Conservation (phyloP, 2,888 invertebrate species). For the Argyresthia albistria region DNA sequence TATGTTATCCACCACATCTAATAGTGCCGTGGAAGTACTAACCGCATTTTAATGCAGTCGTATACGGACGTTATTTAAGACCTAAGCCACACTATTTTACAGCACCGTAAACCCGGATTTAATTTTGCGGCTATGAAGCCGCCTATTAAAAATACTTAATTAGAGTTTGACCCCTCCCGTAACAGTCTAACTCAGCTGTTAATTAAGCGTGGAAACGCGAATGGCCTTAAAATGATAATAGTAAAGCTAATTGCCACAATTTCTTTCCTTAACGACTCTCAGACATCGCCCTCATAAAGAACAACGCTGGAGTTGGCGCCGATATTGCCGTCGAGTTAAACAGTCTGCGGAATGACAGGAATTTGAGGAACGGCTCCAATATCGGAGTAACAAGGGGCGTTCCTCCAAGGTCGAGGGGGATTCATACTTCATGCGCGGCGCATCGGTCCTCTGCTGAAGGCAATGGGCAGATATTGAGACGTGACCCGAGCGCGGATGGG, state of each 20-base stretch:
- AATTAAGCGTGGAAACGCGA: conserved; percentile 38
- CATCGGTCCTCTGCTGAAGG: conserved; percentile 8
- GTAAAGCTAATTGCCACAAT: conserved; percentile 44
- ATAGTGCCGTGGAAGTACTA: no score
- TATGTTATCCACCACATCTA: no score
- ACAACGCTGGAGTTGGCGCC: conserved; percentile 90
- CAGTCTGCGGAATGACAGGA: conserved; percentile 41
- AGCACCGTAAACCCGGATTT: no score
- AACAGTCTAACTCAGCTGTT: conserved; percentile 18
- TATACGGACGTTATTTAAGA: no score
- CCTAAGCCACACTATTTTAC: no score
- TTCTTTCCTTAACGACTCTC: conserved; percentile 45
- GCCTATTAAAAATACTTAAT: conserved; percentile 33
- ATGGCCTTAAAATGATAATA: conserved; percentile 35
- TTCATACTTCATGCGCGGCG: conserved; percentile 34
- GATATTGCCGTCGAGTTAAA: conserved; percentile 80
- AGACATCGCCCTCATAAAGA: conserved; percentile 94
- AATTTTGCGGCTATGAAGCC: no score
- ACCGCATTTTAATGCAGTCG: no score
- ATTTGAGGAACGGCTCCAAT: conserved; percentile 32
- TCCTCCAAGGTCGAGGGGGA: conserved; percentile 25
- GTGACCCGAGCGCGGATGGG: conserved; percentile 16
- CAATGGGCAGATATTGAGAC: conserved; percentile 1
- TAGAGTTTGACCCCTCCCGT: conserved; percentile 21
- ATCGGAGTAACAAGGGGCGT: conserved; percentile 24